A percentile compares a stretch with the other conserved stretches of the same genome.
phyloP scores from a whole-genome alignment of 2,797 vertebrate species.

The Moxostoma hubbsi region DNA sequence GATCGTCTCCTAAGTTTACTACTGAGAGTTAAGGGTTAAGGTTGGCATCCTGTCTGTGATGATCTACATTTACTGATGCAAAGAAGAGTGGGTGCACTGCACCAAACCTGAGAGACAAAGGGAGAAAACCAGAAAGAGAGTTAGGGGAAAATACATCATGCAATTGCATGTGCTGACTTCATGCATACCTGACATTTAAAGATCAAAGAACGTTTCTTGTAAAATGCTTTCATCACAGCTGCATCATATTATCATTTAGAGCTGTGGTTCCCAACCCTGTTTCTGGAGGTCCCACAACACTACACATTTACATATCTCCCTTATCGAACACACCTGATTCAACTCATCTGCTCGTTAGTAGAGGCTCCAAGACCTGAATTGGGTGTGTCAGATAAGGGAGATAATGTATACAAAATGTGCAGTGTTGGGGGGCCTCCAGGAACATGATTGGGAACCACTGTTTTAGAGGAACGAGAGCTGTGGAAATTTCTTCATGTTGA shows the following conservation, averaged over 20 bases:
- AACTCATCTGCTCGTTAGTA: no score
- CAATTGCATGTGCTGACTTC: not conserved
- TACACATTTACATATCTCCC: no score
- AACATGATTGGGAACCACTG: no score
- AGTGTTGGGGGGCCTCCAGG: no score
- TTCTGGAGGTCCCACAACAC: no score
- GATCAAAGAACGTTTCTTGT: constrained; percentile 46
- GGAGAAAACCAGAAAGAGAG: constrained; percentile 6
- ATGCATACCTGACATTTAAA: constrained; percentile 40
- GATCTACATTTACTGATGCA: constrained; percentile 65
- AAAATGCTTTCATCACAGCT: constrained; percentile 24
- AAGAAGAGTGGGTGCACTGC: constrained; percentile 65
- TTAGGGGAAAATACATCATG: constrained; percentile 15
- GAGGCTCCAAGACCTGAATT: no score
- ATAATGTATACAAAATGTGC: no score
- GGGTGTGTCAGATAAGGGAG: no score
- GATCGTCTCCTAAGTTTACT: no score
- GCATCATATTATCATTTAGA: not conserved
- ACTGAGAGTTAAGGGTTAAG: not conserved
- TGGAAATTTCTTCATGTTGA: not conserved
- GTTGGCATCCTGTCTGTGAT: not conserved
- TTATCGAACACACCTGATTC: no score
- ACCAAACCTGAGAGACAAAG: not conserved
- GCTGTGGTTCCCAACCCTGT: no score
- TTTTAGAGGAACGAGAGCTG: not conserved